phyloP scores from a whole-genome alignment of 2,888 invertebrate genomes.

The Euplagia quadripunctaria region DNA sequence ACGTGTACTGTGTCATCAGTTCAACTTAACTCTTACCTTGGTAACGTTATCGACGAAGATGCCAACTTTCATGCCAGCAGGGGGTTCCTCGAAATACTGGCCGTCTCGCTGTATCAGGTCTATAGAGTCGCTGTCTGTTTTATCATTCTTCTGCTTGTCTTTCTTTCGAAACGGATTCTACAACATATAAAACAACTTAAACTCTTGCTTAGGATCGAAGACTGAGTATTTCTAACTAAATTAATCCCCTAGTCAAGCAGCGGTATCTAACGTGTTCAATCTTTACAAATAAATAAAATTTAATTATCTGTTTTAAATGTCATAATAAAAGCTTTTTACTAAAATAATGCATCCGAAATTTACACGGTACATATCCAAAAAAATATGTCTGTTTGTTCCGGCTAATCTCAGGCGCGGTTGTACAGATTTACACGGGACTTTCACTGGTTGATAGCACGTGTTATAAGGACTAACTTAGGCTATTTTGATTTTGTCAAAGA shows the following conservation, averaged over 20 bases:
- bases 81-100: slow-evolving; percentile 60
- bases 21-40: slow-evolving; percentile 60
- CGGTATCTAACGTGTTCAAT: not conserved
- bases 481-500: too few relatives aligned
- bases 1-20: not conserved
- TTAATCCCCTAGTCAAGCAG: not conserved
- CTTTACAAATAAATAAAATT: too few relatives aligned
- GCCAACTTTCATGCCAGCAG: slow-evolving; percentile 62
- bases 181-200: slow-evolving; percentile 46
- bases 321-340: too few relatives aligned
- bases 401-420: too few relatives aligned
- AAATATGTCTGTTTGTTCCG: too few relatives aligned
- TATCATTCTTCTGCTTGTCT: slow-evolving; percentile 19
- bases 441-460: too few relatives aligned
- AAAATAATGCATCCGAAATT: too few relatives aligned
- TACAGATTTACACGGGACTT: too few relatives aligned
- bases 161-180: slow-evolving; percentile 61
- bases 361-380: too few relatives aligned
- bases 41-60: slow-evolving; percentile 73
- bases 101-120: slow-evolving; percentile 41
- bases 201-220: not conserved
- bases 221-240: not conserved
- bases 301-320: too few relatives aligned
- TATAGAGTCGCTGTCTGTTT: slow-evolving; percentile 46
- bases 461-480: too few relatives aligned